Percentiles rank a stretch among this genome's conserved stretches.
Evolutionary conservation across 2,113 vertebrate genomes (phyloP).

Genomic region (Psammodynastes pulverulentus): DNA sequence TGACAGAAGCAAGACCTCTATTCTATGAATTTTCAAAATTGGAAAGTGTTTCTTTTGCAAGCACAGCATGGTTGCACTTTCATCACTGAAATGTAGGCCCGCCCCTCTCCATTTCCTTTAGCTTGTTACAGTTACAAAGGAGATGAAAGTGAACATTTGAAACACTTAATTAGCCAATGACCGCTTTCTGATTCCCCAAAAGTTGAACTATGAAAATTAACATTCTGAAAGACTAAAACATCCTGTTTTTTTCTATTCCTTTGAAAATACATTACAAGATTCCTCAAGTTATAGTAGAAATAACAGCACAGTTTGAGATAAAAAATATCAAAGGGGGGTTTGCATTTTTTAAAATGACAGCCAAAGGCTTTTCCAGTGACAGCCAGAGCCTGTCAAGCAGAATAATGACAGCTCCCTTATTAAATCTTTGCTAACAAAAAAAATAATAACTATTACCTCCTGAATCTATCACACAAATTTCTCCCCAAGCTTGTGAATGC

Average conservation of each 20-base stretch:
- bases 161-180: neutral
- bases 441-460: conserved; percentile 29
- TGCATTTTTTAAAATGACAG: conserved; percentile 1
- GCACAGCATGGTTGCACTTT: neutral
- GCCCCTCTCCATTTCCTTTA: neutral
- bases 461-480: neutral
- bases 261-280: neutral
- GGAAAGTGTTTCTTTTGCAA: neutral
- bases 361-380: conserved; percentile 30
- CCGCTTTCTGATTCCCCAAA: neutral
- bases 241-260: neutral
- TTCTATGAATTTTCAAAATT: neutral
- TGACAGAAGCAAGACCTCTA: neutral
- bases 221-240: neutral
- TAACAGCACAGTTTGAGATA: conserved; percentile 27
- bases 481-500: conserved; percentile 3
- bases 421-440: conserved; percentile 36
- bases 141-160: neutral
- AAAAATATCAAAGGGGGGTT: conserved; percentile 29
- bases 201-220: neutral
- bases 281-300: conserved; percentile 12
- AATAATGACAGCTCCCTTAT: conserved; percentile 37
- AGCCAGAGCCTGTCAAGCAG: conserved; percentile 41
- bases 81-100: neutral
- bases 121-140: neutral